Base-by-base conservation (phyloP, 2,797 vertebrate genomes). In the Odontamblyopus lacepedii region DNA sequence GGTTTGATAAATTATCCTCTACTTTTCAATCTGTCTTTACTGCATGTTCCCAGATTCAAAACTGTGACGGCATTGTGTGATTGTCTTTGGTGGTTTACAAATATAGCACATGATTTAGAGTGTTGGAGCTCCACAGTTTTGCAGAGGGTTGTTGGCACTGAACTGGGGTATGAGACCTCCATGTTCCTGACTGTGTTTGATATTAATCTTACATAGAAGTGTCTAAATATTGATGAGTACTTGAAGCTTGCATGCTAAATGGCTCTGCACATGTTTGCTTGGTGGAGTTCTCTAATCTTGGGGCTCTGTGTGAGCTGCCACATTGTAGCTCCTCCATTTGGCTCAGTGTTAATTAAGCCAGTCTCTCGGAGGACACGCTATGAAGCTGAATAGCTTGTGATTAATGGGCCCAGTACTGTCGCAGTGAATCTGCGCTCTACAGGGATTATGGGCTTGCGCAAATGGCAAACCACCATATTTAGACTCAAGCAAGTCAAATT, bases 381-480 rank as follows among this genome's bases (percentile, higher is more conserved):
- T 80, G 79, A 83, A 81, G 87, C 84, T 84, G 81, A 90, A 92
- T 84, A 85, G 83, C 84, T 88, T 88, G 82, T 88, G 86, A 91
- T 88, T 89, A 91, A 87, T 75, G 81, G 81, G 79, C 79, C 80
- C 75, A 75, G 78, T 84, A 76, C 88, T 90, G 90, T 92, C 85
- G 65, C 82, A 79, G 71, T 82, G 82, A 87, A 91, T 93, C 77
- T 77, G 71, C 35, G 41, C 86, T 80, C 86, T 79, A 69, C 76
- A 73, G 83, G 84, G 80, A 89, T 86, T 86, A 86, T 85, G 72
- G 73, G 69, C 82, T 73, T 35, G 44, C 30, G 56, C 78, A 93
- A 91, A 92, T 91, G 87, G 88, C 85, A 89, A 89, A 88, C 83
- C 77, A 84, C 88, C 91, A 84, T 88, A 89, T 92, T 92, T 90